Evolutionary conservation across 1,140 invertebrate genomes (phyloP), one percentile per base, ranked within the genome.

Genomic region (Galendromus occidentalis): DNA sequence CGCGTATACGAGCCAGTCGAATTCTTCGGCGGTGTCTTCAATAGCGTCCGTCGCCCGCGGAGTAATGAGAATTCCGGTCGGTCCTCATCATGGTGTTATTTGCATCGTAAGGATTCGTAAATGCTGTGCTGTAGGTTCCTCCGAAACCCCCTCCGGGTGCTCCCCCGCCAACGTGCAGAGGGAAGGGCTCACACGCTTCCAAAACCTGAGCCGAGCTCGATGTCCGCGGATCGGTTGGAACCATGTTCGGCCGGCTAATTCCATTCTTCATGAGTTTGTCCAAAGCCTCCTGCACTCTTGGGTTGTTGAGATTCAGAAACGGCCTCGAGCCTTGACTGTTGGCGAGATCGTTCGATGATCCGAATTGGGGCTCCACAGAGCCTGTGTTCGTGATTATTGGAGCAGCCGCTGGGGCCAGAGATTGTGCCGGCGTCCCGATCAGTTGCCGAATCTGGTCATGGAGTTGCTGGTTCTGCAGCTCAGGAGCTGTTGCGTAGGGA

Each of bases 241-340:
- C 64, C 64, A 41, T 67, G 44, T 69, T 68, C 7, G 72, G 63
- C 29, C 73, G 42, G 47, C 64, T 69, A 1, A 73, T 70, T 12
- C 73, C 72, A 64, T 65, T 77, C 65, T 76, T 74, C 39, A 78
- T 77, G 4, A 78, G 70, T 65, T 74, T 77, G 66, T 78, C 76
- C 18, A 78, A 68, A 17, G 77, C 77, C 67, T 75, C 74, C 71
- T 78, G 75, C 22, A 78, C 75, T 69, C 68, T 76, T 20, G 77
- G 76, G 67, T 77, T 77, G 68, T 76, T 73, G 69, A 78, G 75
- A 68, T 77, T 77, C 9, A 77, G 73, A 70, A 18, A 69, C 69
- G n/a, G 68, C 22, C 20, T 30, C 20, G 30, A 29, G 64, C 18
- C 69, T 68, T 41, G 69, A 69, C 69, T 12, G 71, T 69, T 42